Evolutionary conservation across 2,113 vertebrate species (phyloP), one percentile per base, ranked within the genome.

Genomic region (Gambusia affinis): DNA sequence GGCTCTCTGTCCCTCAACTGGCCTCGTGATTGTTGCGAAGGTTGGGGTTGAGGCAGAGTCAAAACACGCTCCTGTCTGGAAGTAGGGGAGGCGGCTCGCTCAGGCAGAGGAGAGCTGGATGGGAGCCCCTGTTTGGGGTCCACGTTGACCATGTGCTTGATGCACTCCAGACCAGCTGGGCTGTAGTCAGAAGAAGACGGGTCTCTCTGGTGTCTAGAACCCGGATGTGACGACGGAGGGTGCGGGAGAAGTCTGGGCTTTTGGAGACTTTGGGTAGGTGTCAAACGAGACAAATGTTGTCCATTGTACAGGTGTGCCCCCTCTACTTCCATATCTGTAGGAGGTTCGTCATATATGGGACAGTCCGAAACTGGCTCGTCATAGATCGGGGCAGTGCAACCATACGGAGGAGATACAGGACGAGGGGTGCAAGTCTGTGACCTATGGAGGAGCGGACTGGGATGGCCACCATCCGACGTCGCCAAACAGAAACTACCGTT

Each of bases 61-160:
- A 83, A 54, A 51, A 88, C 76, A 24, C 83, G 74, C 8, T 93
- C 93, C 27, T 84, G 91, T 27, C 86, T 90, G 37, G 88, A 79
- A 17, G 87, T 76, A 69, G 91, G 87, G 80, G 89, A 88, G 28
- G 93, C 73, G 29, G 85, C 65, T 14, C 88, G 85, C 0, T 89
- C 82, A 8, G 91, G 83, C 28, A 82, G 74, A 19, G 92, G 92
- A 63, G 91, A 92, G 57, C 83, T 60, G 6, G 93, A 74, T 12
- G 89, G 70, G 27, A 77, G 80, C 24, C 80, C 90, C 73, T 91
- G 93, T 71, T 93, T 94, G 67, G 94, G 92, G 64, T 97, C 96
- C 60, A 97, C 80, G 0, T 96, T 97, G 78, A 97, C 92, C 96
- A 97, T 97, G 85, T 97, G 96, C 86, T 96, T 96, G 87, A 97